phyloP scores from a whole-genome alignment of 92 coral and sea anemone genomes.

The Palythoa grandis region DNA sequence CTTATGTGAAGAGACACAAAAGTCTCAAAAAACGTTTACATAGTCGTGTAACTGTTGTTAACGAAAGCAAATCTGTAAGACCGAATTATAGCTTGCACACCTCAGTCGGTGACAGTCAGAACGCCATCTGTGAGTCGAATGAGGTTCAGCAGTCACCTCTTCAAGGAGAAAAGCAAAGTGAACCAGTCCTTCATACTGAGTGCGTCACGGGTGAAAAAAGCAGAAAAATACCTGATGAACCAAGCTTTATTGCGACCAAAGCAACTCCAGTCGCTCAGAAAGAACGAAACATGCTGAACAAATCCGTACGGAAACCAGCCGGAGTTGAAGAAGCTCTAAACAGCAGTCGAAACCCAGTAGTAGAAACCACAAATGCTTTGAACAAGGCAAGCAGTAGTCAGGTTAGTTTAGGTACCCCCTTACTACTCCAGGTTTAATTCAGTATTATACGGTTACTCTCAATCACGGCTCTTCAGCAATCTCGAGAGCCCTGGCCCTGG shows the following conservation, averaged over 20 bases:
- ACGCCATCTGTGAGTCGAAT: background rate
- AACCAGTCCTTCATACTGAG: background rate
- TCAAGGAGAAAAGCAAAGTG: background rate
- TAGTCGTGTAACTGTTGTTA: background rate
- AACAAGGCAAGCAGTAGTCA: background rate
- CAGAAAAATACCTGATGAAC: background rate
- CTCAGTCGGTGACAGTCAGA: background rate
- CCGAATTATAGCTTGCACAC: background rate
- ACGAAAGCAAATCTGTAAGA: background rate
- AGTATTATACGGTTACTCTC: too few species aligned
- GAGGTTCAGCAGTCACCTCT: background rate
- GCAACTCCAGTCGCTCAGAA: background rate
- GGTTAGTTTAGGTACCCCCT: background rate
- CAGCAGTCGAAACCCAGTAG: background rate
- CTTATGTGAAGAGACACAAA: background rate
- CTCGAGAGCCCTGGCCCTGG: too few species aligned
- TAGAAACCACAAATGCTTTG: background rate
- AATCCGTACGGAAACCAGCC: background rate
- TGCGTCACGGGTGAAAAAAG: background rate
- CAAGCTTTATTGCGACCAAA: background rate
- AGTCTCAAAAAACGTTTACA: background rate
- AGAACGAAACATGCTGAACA: background rate
- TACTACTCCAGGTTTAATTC: background rate
- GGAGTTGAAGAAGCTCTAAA: background rate
- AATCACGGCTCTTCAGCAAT: too few species aligned